Percentiles rank a stretch among this genome's conserved stretches.
phyloP scores from a whole-genome alignment of 2,888 invertebrate species.

The Nemoura dubitans region DNA sequence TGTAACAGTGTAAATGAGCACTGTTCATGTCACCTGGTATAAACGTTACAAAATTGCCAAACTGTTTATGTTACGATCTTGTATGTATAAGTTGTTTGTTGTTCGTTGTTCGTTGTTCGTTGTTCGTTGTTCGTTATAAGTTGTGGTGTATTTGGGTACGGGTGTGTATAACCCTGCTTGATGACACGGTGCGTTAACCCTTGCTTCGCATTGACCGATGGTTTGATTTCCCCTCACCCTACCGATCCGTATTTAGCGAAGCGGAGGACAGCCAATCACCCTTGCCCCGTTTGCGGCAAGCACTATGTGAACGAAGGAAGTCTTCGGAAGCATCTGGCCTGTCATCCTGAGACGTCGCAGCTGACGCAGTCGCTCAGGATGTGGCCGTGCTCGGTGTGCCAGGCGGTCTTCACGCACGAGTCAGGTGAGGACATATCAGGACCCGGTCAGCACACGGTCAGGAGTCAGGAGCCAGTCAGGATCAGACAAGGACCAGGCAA shows the following conservation, averaged over 20 bases:
- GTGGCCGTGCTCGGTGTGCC: constrained; percentile 97
- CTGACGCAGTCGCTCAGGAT: constrained; percentile 87
- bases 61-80: no score
- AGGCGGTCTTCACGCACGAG: constrained; percentile 94
- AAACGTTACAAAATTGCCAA: no score
- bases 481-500: no score
- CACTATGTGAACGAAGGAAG: constrained; percentile 96
- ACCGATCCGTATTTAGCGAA: constrained; percentile 84
- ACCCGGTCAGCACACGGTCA: background rate
- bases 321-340: constrained; percentile 89
- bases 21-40: no score
- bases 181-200: constrained; percentile 45
- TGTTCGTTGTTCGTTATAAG: no score
- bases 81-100: no score
- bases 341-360: constrained; percentile 91
- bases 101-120: no score
- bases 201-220: constrained; percentile 51
- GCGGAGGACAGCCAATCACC: constrained; percentile 92
- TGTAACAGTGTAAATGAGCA: no score
- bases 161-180: constrained; percentile 35
- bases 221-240: constrained; percentile 52
- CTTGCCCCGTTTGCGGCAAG: constrained; percentile 94
- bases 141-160: constrained; percentile 20
- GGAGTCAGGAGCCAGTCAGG: no score
- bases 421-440: constrained; percentile 70